Percentiles rank a stretch among this genome's conserved stretches.
Evolutionary conservation across 2,888 invertebrate genomes (phyloP).

Genomic region (Suillia variegata): DNA sequence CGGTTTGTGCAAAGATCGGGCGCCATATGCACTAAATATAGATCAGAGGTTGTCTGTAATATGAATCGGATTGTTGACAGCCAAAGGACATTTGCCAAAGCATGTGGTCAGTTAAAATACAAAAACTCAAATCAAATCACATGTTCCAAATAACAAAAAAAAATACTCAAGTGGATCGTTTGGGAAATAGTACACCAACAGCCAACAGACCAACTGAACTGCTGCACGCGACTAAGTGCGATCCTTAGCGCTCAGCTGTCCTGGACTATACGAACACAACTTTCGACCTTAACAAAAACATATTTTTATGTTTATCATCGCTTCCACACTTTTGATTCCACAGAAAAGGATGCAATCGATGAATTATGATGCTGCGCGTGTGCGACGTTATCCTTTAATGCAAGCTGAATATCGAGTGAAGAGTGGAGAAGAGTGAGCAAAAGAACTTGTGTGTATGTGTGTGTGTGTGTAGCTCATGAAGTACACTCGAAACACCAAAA

Average conservation of each 20-base stretch:
- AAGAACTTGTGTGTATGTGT: no score
- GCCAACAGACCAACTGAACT: no score
- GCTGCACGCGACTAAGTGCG: background rate
- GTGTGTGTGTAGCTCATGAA: no score
- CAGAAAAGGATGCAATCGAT: slow-evolving; percentile 35
- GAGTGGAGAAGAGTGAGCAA: no score
- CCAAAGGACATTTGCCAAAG: background rate
- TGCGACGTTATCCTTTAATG: slow-evolving; percentile 49
- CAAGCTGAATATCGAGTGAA: slow-evolving; percentile 7
- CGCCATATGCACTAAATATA: slow-evolving; percentile 2
- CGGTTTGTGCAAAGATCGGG: background rate
- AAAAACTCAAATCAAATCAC: no score
- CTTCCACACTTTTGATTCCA: slow-evolving; percentile 49
- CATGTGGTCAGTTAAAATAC: background rate
- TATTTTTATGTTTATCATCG: slow-evolving; percentile 41
- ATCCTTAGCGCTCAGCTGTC: background rate
- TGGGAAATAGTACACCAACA: background rate
- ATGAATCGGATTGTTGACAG: slow-evolving; percentile 33
- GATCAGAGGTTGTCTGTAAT: slow-evolving; percentile 36
- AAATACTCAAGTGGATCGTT: slow-evolving; percentile 1
- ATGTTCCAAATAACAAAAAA: no score
- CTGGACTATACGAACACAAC: background rate
- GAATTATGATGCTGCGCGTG: slow-evolving; percentile 26
- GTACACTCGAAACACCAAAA: slow-evolving; percentile 8
- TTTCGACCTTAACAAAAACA: background rate